Conservation (phyloP, 30 jellyfish, hydroid and myxozoan species). For the Aurelia sp. region DNA sequence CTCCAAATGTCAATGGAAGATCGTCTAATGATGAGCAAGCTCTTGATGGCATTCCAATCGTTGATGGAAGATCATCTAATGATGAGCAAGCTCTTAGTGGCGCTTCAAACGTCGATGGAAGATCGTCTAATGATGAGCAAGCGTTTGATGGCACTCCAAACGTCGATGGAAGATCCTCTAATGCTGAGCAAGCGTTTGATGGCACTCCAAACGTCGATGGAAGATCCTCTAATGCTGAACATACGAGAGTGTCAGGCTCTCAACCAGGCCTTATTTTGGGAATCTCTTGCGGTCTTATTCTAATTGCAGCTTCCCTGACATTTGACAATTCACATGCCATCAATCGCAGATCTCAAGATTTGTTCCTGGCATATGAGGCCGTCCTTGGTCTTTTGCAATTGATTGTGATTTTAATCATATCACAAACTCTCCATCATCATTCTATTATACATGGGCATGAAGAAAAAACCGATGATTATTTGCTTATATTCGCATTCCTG, state of each 20-base stretch:
- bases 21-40: too few relatives aligned
- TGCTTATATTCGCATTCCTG: constrained; percentile 9
- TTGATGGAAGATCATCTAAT: too few relatives aligned
- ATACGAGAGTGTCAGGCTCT: constrained; percentile 1
- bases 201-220: too few relatives aligned
- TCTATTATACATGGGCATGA: constrained; percentile 3
- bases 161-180: too few relatives aligned
- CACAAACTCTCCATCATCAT: constrained; percentile 8
- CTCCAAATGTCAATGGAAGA: too few relatives aligned
- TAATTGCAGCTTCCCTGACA: constrained; percentile 23
- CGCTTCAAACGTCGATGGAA: too few relatives aligned
- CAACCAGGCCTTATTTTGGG: constrained; percentile 49
- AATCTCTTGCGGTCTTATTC: constrained; percentile 13
- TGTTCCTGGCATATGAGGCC: constrained; percentile 26
- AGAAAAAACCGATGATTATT: neutral
- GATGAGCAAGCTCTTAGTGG: too few relatives aligned
- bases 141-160: too few relatives aligned
- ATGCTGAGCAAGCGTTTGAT: neutral
- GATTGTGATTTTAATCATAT: neutral
- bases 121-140: too few relatives aligned
- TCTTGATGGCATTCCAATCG: too few relatives aligned
- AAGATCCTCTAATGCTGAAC: neutral
- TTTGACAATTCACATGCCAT: neutral
- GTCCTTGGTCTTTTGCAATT: constrained; percentile 28
- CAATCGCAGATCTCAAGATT: constrained; percentile 30